Percentiles rank a stretch among this genome's conserved stretches.
phyloP scores from a whole-genome alignment of 1,140 invertebrate species.

The Drosophila carrolli region DNA sequence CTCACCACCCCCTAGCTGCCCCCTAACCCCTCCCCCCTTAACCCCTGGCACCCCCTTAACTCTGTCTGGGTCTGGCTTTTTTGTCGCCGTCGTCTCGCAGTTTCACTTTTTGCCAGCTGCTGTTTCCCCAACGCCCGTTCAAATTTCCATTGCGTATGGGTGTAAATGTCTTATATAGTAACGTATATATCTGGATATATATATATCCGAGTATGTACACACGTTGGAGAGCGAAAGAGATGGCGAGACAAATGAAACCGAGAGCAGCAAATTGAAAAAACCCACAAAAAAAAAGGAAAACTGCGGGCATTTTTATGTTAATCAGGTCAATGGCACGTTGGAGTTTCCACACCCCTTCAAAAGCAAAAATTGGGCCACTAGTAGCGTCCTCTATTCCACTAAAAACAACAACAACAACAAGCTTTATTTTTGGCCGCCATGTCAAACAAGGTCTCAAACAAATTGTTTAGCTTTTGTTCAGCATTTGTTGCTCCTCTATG shows the following conservation, averaged over 20 bases:
- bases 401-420: conserved; percentile 1
- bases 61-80: conserved; percentile 63
- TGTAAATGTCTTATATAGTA: conserved; percentile 41
- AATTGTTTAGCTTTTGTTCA: conserved; percentile 26
- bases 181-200: conserved; percentile 22
- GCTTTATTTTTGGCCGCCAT: conserved; percentile 23
- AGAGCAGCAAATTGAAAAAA: conserved; percentile 58
- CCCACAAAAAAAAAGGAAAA: conserved; percentile 45
- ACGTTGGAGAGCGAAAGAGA: neutral
- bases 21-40: neutral
- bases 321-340: conserved; percentile 75
- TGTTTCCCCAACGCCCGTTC: conserved; percentile 56
- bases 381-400: conserved; percentile 11
- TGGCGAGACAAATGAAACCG: conserved; percentile 29
- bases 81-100: conserved; percentile 68
- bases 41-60: conserved; percentile 8
- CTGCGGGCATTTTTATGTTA: conserved; percentile 73
- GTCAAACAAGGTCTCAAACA: conserved; percentile 29
- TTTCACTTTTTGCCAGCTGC: conserved; percentile 72
- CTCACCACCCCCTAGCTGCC: neutral
- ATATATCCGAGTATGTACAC: neutral
- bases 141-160: conserved; percentile 72
- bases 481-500: conserved; percentile 4
- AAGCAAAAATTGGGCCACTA: conserved; percentile 40
- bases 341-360: conserved; percentile 1